Base-by-base conservation (phyloP, 2,797 vertebrate species). In the Galagoides demidoff region DNA sequence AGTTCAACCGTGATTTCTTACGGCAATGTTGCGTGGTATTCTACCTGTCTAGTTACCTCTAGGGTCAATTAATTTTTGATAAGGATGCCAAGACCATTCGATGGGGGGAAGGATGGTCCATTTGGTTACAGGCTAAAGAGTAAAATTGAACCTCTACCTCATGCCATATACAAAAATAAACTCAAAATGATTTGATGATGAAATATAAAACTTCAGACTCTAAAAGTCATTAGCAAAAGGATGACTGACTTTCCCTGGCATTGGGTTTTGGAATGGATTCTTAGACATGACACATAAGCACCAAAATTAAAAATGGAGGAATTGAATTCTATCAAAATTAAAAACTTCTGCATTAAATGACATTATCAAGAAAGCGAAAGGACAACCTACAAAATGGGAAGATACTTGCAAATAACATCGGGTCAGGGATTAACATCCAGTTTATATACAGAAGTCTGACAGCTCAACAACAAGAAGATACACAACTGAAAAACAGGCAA, bases 321-420 rank as follows among this genome's bases (percentile, higher is more conserved):
- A 92, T 63, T 49, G 8, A 17, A 70, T 5, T 13, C 70, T 23
- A 77, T 88, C 57, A 68, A 34, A 70, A 61, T 83, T 52, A 37
- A 95, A 82, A 86, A 63, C 7, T 49, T 83, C 16, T 76, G 34
- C 22, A 19, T 9, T 16, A 34, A 57, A 74, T 45, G 12, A 55
- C 29, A 95, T 77, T 84, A 84, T 45, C 43, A 83, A 84, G 39
- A 78, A 77, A 88, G 12, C 76, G 31, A 70, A 92, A 66, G 14
- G 27, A 76, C 1, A 61, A 6, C 5, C 27, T 52, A 37, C 17
- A 55, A 20, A 89, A 68, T 29, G 8, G 34, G 17, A 86, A 25
- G 82, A 77, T 76, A 52, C 81, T 82, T 85, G 31, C 61, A 93
- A 86, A 86, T 82, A 61, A 55, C 31, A 8, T 76, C n/a, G 76